These are phyloP conservation scores for Sebastes paucispinis DNA, from an alignment of 2,797 vertebrate species.

Conservation along the genomic window DNA sequence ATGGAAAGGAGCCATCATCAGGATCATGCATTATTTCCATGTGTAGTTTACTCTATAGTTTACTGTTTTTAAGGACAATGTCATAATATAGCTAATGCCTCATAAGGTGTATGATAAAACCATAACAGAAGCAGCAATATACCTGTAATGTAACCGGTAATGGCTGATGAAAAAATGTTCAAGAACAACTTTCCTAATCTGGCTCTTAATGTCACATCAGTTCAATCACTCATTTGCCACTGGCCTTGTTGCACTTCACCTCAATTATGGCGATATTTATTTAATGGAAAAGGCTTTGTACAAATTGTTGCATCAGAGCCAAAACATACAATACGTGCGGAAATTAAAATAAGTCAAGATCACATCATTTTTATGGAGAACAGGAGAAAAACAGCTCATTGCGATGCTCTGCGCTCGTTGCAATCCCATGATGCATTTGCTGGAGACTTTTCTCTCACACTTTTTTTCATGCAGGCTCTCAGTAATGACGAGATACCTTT, in stretches of 20 bases:
- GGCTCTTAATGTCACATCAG: background rate
- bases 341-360: constrained; percentile 14
- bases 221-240: background rate
- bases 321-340: background rate
- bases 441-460: constrained; percentile 61
- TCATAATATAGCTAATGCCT: background rate
- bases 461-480: constrained; percentile 65
- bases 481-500: constrained; percentile 86
- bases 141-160: background rate
- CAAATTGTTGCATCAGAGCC: constrained; percentile 4
- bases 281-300: background rate
- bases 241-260: background rate
- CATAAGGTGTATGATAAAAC: background rate
- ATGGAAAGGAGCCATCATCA: background rate
- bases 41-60: background rate
- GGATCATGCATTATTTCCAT: background rate
- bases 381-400: constrained; percentile 2
- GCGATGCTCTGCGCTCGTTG: constrained; percentile 12
- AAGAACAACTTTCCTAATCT: background rate
- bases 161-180: background rate
- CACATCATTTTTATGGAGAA: background rate
- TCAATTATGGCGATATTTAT: background rate
- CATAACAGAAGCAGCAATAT: background rate
- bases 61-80: background rate
- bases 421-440: constrained; percentile 53